These are phyloP conservation scores for Trachelus troglodyta DNA, from an alignment of 2,888 invertebrate species.

Conservation along the genomic window DNA sequence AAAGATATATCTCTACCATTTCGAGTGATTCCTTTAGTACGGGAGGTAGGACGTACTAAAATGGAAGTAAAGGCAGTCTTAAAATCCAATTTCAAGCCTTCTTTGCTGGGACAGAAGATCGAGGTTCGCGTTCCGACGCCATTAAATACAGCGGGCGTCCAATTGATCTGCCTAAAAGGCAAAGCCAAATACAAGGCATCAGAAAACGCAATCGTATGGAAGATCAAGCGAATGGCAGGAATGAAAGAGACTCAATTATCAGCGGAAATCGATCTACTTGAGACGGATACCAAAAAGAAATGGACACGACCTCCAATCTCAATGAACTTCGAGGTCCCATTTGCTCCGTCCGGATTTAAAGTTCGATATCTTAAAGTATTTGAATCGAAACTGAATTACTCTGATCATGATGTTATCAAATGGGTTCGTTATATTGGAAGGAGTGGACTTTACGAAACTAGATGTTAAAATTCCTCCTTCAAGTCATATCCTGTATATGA, in stretches of 20 bases:
- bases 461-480: slow-evolving; percentile 77
- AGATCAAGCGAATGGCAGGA: slow-evolving; percentile 91
- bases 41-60: slow-evolving; percentile 98
- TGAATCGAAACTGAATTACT: slow-evolving; percentile 99
- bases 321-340: slow-evolving; percentile 99
- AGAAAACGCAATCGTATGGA: slow-evolving; percentile 97
- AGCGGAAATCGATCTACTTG: slow-evolving; percentile 97
- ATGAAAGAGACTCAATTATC: slow-evolving; percentile 99
- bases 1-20: slow-evolving; percentile 99
- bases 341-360: slow-evolving; percentile 99
- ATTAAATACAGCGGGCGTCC: slow-evolving; percentile 98
- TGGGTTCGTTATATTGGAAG: slow-evolving; percentile 99
- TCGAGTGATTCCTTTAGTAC: slow-evolving; percentile 97
- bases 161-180: slow-evolving; percentile 98
- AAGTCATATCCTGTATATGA: slow-evolving; percentile 37
- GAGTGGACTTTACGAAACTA: slow-evolving; percentile 98
- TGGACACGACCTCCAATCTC: slow-evolving; percentile 99
- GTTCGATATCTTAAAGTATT: slow-evolving; percentile 99
- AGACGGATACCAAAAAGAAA: slow-evolving; percentile 99
- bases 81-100: slow-evolving; percentile 99
- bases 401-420: slow-evolving; percentile 99
- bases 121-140: slow-evolving; percentile 99
- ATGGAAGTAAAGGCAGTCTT: slow-evolving; percentile 99
- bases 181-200: slow-evolving; percentile 99
- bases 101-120: slow-evolving; percentile 97